Evolutionary conservation across 2,888 invertebrate species (phyloP), one percentile per base, ranked within the genome.

Genomic region (Temnothorax ravouxi): DNA sequence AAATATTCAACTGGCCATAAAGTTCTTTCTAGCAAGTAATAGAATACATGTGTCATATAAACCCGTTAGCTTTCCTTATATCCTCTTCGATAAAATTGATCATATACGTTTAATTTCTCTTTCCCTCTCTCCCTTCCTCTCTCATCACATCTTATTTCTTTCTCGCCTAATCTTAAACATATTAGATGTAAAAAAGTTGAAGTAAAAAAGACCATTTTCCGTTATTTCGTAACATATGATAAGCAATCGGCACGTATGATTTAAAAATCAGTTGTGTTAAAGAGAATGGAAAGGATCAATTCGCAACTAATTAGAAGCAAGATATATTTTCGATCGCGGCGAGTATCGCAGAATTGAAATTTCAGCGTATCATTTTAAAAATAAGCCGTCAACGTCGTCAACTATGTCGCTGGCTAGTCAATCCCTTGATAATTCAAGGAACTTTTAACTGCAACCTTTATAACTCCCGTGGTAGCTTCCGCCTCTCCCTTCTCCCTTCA

Each of bases 391-490:
- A 69, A 69, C 88, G 82, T 84, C 47, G 81, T 74, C 64, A 69
- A 69, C 88, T 67, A 67, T 84, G 86, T 85, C 87, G 85, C 67
- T 76, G 67, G 80, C 59, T 82, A 86, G 92, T 91, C 90, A 91
- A 90, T 91, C 90, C 91, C 92, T 92, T 93, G 93, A 93, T 93
- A 93, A 92, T 93, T 93, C 93, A 91, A 87, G 87, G 89, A 93
- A 93, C 91, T 93, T 93, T 93, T 93, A 93, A 93, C 93, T 93
- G 93, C 92, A 91, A 91, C 92, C 93, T 93, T 93, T 93, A 93
- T 91, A 92, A 90, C 92, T 91, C 88, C 89, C 92, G 88, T 90
- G 91, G 88, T 87, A 85, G 88, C 83, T 76, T 76, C 83, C 83
- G 75, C 67, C 77, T 67, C 61, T 66, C 71, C 52, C 67, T n/a